A percentile compares a stretch with the other conserved stretches of the same genome.
Conservation (phyloP, 2,888 invertebrate genomes). For the Anoplius nigerrimus region DNA sequence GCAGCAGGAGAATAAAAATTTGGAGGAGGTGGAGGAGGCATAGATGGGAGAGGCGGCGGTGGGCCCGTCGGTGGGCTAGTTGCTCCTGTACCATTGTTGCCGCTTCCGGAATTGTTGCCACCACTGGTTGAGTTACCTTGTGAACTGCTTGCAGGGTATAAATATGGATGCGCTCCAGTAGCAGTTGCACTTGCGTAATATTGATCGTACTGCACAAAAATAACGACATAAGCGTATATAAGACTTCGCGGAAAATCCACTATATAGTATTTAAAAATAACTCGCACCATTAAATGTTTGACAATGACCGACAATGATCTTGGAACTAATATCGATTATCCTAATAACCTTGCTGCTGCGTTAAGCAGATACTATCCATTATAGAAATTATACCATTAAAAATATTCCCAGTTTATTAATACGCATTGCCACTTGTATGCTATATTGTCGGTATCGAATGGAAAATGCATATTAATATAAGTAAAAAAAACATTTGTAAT, state of each 20-base stretch:
- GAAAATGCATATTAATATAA: no score
- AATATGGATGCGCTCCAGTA: slow-evolving; percentile 73
- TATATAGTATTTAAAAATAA: no score
- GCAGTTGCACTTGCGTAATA: slow-evolving; percentile 72
- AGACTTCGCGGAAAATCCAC: not conserved
- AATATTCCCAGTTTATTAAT: no score
- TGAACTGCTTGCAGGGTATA: slow-evolving; percentile 73
- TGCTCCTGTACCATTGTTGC: slow-evolving; percentile 62
- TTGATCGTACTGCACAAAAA: slow-evolving; percentile 70
- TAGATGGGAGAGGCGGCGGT: slow-evolving; percentile 53
- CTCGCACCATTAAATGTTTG: no score
- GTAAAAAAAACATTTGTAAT: no score
- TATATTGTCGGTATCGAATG: no score
- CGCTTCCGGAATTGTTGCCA: slow-evolving; percentile 51
- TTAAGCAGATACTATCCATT: no score
- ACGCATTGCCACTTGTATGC: no score
- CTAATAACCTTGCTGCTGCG: no score
- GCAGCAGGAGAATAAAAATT: slow-evolving; percentile 65
- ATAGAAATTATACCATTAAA: no score
- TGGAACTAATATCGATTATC: no score
- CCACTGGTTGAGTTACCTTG: slow-evolving; percentile 64
- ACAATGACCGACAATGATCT: no score
- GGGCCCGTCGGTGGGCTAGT: slow-evolving; percentile 63
- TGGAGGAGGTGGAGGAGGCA: slow-evolving; percentile 57
- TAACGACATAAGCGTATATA: not conserved